Percentiles rank a stretch among this genome's conserved stretches.
Conservation (phyloP, 2,797 vertebrate species). For the Cynodonichthys magdalenae region DNA sequence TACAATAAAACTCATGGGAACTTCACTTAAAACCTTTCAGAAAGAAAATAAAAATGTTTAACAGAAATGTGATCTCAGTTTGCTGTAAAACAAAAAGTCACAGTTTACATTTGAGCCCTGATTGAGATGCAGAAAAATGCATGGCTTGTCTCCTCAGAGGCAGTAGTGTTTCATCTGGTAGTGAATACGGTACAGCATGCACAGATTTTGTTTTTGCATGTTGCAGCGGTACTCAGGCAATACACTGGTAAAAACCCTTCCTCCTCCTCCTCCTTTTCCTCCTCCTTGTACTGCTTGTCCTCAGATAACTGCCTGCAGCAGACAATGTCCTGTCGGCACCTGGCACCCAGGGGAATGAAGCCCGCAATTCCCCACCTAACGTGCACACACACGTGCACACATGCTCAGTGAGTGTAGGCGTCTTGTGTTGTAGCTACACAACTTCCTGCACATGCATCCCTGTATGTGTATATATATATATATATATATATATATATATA, state of each 20-base stretch:
- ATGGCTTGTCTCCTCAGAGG: constrained; percentile 9
- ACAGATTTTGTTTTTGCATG: constrained; percentile 57
- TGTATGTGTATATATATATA: constrained; percentile 12
- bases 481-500: constrained; percentile 12
- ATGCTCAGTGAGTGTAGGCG: constrained; percentile 22
- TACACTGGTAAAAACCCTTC: constrained; percentile 39
- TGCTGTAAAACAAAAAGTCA: too few relatives aligned
- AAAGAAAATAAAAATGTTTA: too few relatives aligned
- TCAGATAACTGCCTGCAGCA: constrained; percentile 78
- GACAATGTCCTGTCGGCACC: constrained; percentile 76
- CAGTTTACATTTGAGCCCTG: too few relatives aligned
- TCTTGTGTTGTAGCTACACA: constrained; percentile 27
- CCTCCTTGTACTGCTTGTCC: constrained; percentile 55
- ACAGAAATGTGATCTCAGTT: too few relatives aligned
- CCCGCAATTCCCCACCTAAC: constrained; percentile 52
- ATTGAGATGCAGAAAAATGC: not conserved
- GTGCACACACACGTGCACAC: constrained; percentile 15
- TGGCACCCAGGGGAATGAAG: constrained; percentile 66
- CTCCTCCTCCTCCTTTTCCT: constrained; percentile 28
- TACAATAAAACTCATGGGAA: too few relatives aligned
- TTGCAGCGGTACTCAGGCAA: constrained; percentile 57
- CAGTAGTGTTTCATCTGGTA: constrained; percentile 16
- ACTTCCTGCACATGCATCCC: constrained; percentile 40
- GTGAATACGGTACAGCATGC: constrained; percentile 21
- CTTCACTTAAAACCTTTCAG: too few relatives aligned